Base-by-base conservation (phyloP, 2,888 invertebrate genomes). In the Chymomyza procnemis region DNA sequence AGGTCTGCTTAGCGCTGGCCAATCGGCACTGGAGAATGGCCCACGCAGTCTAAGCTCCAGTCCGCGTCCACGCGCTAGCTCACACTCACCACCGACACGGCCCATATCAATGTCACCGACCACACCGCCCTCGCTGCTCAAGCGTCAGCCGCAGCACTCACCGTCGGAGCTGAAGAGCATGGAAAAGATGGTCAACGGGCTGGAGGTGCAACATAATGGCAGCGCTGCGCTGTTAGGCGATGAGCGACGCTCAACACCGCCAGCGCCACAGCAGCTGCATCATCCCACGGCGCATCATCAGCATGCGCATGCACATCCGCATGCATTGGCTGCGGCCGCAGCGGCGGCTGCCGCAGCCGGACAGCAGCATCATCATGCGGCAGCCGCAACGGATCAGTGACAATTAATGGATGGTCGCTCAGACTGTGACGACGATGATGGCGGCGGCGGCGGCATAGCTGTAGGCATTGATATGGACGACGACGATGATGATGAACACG, bases 161-260 rank as follows among this genome's bases (percentile, higher is more conserved):
- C 92, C 90, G 78, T 94, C 93, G 74, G 97, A 98, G 92, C 93
- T 98, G 80, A 97, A 97, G 92, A 97, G 95, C 91, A 98, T 98
- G 92, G 98, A 98, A 92, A 97, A 97, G 91, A 98, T 98, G 98
- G 97, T 98, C 80, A 98, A 97, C 92, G 98, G 97, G 16, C 92
- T 98, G 75, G 97, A 98, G 91, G 96, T 97, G 78, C 96, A 96
- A 90, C 93, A 94, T 78, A 93, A 91, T 64, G 91, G 91, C 62
- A 81, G 86, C 55, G 85, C 80, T 18, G 79, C 84, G 0, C 52
- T 86, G 26, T 66, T 80, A 9, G 79, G 85, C 5, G 80, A 80
- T 60, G 80, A 81, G 54, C 79, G 59, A 71, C 67, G 18, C 66
- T 84, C 59, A 85, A 85, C 55, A 76, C 80, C 75, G 46, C 88